phyloP scores from a whole-genome alignment of 2,888 invertebrate genomes.

The Lymantria monacha region DNA sequence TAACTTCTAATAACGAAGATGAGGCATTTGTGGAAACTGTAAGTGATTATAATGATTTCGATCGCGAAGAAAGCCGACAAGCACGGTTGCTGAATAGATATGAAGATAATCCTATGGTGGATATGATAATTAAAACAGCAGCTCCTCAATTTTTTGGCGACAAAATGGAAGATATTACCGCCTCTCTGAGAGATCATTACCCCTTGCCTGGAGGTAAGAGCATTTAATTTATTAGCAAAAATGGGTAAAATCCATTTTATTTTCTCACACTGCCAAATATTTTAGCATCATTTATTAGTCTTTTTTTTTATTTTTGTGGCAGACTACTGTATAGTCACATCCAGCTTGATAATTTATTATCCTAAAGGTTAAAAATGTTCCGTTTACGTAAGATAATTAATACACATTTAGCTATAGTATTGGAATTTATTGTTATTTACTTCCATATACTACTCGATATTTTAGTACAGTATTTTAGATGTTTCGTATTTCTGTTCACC shows the following conservation, averaged over 20 bases:
- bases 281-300: background rate
- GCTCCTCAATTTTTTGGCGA: conserved; percentile 36
- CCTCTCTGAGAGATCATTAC: conserved; percentile 58
- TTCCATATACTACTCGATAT: too few relatives aligned
- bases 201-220: conserved; percentile 61
- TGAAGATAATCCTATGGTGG: conserved; percentile 43
- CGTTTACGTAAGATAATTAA: too few relatives aligned
- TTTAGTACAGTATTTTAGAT: too few relatives aligned
- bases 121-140: conserved; percentile 45
- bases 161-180: conserved; percentile 47
- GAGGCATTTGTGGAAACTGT: conserved; percentile 21
- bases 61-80: conserved; percentile 13
- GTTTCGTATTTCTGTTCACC: too few relatives aligned
- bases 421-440: too few relatives aligned
- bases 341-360: too few relatives aligned
- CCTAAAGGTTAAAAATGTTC: too few relatives aligned
- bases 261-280: too few relatives aligned
- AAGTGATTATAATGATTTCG: conserved; percentile 4
- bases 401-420: too few relatives aligned
- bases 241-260: too few relatives aligned
- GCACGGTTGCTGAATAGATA: conserved; percentile 25
- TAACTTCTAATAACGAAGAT: conserved; percentile 3
- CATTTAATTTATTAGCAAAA: background rate
- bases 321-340: too few relatives aligned
- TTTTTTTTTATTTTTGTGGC: too few relatives aligned